Evolutionary conservation across 2,113 vertebrate species (phyloP), one percentile per base, ranked within the genome.

Genomic region (Phrynosoma blainvillii): DNA sequence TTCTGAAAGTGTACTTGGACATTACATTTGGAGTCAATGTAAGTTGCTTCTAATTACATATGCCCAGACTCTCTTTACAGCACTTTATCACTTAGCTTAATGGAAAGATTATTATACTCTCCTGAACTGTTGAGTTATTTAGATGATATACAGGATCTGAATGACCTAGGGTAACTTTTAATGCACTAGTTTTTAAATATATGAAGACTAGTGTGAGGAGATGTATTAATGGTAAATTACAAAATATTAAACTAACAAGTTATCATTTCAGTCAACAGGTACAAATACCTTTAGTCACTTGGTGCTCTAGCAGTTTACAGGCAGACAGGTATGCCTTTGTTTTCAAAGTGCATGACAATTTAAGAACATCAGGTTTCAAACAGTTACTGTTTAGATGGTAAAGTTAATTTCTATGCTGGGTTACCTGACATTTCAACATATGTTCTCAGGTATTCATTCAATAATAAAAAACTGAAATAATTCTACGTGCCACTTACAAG

Each of bases 191-290:
- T 79, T 79, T 18, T n/a, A 79, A 32, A 62, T 62, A 80, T 30
- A 32, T 20, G 71, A 86, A 87, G 88, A 93, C 70, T 71, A 90
- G 47, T 42, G 87, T 9, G 88, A 85, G 78, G 89, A 78, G 86
- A 30, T 93, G 54, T 32, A 94, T 85, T 86, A 96, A 92, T 3
- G 84, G 93, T 93, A 90, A 96, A 84, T 94, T 47, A 47, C 91
- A 95, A 94, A 95, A 95, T 93, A 92, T 83, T 84, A 81, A 68
- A 14, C 36, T 84, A 54, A 30, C 66, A 71, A 90, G 85, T 59
- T 88, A 88, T 88, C 91, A 90, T 89, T 89, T 90, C 54, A 59
- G 82, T 42, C 87, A 93, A 65, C 87, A 47, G 75, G 90, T 87
- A 92, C 85, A 92, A 56, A 91, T 88, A 89, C 92, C 68, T 86